phyloP scores from a whole-genome alignment of 37 sponge, comb jelly and placozoan genomes.

The Beroe forskalii region DNA sequence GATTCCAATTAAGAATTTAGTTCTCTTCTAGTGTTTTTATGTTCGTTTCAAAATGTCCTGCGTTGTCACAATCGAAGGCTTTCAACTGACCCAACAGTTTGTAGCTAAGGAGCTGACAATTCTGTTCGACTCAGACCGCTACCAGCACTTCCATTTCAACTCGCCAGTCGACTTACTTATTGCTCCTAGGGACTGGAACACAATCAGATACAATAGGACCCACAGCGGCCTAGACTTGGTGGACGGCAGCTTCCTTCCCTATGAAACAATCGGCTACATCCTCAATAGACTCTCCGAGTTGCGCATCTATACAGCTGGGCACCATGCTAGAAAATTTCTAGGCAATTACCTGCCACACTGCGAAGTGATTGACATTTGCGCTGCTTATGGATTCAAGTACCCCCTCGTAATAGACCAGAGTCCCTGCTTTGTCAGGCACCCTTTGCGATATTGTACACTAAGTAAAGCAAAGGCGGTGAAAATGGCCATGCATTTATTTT shows the following conservation, averaged over 20 bases:
- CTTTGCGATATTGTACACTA: neutral
- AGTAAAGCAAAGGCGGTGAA: neutral
- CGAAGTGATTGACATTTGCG: neutral
- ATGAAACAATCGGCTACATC: neutral
- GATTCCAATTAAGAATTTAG: too few relatives aligned
- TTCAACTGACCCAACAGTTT: neutral
- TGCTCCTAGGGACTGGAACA: conserved; percentile 17
- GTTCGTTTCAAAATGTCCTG: neutral
- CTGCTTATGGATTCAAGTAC: neutral
- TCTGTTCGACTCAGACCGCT: neutral
- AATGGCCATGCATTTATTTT: neutral
- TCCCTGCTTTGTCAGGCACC: neutral
- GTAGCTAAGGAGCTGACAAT: neutral
- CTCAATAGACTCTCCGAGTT: neutral
- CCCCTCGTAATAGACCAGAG: neutral
- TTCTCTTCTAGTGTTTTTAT: neutral
- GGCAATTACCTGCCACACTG: neutral
- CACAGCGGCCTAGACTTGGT: neutral
- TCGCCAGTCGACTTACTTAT: neutral
- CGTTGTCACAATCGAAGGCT: neutral
- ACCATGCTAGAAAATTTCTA: neutral
- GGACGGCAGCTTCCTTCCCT: neutral
- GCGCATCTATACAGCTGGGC: neutral
- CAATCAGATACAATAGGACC: conserved; percentile 2
- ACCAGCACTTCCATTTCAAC: neutral